phyloP scores from a whole-genome alignment of 2,113 vertebrate species.

The Onychorhynchus coronatus region DNA sequence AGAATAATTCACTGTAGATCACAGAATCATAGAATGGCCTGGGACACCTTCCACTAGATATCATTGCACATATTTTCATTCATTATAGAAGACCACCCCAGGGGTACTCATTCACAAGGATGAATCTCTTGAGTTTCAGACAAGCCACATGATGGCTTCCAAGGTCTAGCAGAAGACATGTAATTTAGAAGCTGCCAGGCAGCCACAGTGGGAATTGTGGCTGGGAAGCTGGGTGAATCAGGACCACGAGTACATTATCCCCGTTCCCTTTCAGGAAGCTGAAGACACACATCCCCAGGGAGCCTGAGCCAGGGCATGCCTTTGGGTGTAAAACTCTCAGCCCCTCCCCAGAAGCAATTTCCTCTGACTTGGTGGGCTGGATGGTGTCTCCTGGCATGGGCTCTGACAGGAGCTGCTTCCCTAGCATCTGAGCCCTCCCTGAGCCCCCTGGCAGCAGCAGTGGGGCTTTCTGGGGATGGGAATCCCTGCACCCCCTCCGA shows the following conservation, averaged over 20 bases:
- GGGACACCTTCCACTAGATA: not conserved
- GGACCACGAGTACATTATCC: rapidly evolving
- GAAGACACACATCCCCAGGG: not conserved
- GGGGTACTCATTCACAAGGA: not conserved
- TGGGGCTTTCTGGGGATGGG: not conserved
- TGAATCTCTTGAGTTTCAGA: not conserved
- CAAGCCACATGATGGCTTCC: not conserved
- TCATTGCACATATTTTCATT: no score
- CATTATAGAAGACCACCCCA: not conserved
- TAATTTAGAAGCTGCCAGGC: rapidly evolving
- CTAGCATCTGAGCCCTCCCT: not conserved
- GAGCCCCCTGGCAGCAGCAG: not conserved
- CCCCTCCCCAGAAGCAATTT: not conserved
- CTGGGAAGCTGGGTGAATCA: not conserved
- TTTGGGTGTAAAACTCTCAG: not conserved
- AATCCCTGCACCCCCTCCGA: not conserved
- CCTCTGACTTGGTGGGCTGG: not conserved
- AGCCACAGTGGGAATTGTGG: rapidly evolving
- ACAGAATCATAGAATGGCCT: rapidly evolving
- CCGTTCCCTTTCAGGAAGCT: not conserved
- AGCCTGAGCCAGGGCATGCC: not conserved
- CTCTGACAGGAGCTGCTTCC: not conserved
- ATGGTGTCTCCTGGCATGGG: rapidly evolving
- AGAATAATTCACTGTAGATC: not conserved
- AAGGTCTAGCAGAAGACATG: not conserved